Evolutionary conservation across 1,140 invertebrate genomes (phyloP).

Genomic region (Trialeurodes vaporariorum): DNA sequence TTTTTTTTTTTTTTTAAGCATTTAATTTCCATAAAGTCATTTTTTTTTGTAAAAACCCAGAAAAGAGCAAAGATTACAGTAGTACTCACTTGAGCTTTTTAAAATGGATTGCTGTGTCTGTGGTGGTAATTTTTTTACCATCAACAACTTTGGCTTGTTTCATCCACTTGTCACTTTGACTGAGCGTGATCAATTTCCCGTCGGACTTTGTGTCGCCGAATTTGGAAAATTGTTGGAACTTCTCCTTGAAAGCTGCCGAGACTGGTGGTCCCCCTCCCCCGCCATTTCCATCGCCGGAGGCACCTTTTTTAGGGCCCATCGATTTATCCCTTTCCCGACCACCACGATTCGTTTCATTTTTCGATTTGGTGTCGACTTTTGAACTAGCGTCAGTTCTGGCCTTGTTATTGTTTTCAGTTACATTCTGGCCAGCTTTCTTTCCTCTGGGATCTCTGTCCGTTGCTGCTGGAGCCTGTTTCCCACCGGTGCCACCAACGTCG

Average conservation of each 20-base stretch:
- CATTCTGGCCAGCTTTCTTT: too few species aligned
- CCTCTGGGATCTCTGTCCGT: background rate
- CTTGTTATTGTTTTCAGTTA: too few species aligned
- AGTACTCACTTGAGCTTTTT: slow-evolving; percentile 66
- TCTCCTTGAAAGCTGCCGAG: slow-evolving; percentile 22
- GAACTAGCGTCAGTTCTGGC: too few species aligned
- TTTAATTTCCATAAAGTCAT: too few species aligned
- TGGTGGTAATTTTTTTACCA: slow-evolving; percentile 75
- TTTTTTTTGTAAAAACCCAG: too few species aligned
- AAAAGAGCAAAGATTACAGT: too few species aligned
- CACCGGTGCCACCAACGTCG: too few species aligned
- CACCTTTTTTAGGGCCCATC: background rate
- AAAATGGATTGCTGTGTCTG: slow-evolving; percentile 78
- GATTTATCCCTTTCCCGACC: background rate
- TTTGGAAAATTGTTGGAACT: slow-evolving; percentile 62
- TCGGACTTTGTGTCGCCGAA: slow-evolving; percentile 79
- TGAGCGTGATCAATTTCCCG: slow-evolving; percentile 72
- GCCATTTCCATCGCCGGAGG: too few species aligned
- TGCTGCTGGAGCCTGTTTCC: too few species aligned
- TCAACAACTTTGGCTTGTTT: slow-evolving; percentile 89
- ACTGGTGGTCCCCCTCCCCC: too few species aligned
- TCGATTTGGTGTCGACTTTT: too few species aligned
- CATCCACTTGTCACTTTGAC: slow-evolving; percentile 90
- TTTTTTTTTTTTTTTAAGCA: too few species aligned
- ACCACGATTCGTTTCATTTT: background rate